These are phyloP conservation scores for Melanocharis versteri DNA, from an alignment of 2,113 vertebrate species.

Conservation along the genomic window DNA sequence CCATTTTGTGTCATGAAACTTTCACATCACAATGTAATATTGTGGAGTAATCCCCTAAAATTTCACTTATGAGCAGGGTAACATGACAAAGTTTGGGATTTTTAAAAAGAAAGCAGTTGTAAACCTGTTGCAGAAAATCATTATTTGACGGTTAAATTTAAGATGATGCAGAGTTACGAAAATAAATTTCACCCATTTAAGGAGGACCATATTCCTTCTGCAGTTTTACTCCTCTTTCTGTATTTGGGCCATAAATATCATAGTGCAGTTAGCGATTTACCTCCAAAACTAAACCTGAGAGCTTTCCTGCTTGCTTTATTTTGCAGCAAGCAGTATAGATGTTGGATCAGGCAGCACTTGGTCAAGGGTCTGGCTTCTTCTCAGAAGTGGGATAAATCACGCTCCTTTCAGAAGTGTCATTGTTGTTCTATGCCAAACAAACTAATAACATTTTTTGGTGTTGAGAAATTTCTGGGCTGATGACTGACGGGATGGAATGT, in stretches of 20 bases:
- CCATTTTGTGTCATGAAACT: neutral
- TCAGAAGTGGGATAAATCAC: neutral
- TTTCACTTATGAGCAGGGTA: neutral
- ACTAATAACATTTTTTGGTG: neutral
- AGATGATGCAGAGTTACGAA: rapidly evolving
- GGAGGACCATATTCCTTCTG: neutral
- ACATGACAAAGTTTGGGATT: neutral
- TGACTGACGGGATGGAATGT: neutral
- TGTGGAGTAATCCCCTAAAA: neutral
- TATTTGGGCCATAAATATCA: neutral
- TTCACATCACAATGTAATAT: neutral
- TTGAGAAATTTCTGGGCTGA: neutral
- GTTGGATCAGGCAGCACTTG: neutral
- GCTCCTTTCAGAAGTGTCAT: neutral
- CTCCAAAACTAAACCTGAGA: neutral
- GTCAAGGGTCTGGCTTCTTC: neutral
- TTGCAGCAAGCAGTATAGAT: neutral
- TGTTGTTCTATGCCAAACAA: neutral
- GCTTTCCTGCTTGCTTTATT: neutral
- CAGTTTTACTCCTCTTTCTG: neutral
- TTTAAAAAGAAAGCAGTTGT: neutral
- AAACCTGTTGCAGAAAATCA: neutral
- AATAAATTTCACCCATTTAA: neutral
- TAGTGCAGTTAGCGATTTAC: neutral
- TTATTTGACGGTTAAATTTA: neutral